These are phyloP conservation scores for Prinia subflava DNA, from an alignment of 2,113 vertebrate genomes.

Conservation along the genomic window DNA sequence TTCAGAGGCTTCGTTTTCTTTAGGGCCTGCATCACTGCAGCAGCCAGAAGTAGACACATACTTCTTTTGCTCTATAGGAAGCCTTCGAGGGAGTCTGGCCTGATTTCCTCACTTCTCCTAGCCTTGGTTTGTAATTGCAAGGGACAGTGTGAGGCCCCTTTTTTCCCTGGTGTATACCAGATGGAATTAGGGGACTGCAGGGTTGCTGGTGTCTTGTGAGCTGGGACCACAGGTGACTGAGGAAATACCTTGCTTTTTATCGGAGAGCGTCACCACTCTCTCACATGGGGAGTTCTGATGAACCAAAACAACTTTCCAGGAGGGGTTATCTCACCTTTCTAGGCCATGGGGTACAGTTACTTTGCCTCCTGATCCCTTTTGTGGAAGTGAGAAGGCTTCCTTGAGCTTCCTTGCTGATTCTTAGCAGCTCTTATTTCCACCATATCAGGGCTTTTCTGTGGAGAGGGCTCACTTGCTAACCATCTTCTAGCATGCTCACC, in stretches of 20 bases:
- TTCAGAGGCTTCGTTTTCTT: neutral
- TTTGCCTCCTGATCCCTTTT: neutral
- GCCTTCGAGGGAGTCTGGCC: neutral
- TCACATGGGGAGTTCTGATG: rapidly evolving
- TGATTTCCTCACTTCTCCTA: neutral
- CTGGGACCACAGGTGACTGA: neutral
- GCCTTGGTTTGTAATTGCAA: neutral
- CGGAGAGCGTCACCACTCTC: neutral
- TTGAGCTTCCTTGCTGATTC: neutral
- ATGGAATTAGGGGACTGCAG: neutral
- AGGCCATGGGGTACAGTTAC: neutral
- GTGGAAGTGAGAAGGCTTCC: neutral
- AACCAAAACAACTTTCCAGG: neutral
- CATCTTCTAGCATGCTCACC: neutral
- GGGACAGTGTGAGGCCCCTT: neutral
- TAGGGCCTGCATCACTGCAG: neutral
- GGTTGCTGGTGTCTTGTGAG: rapidly evolving
- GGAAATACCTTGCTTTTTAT: neutral
- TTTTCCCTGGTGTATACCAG: neutral
- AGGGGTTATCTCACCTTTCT: rapidly evolving
- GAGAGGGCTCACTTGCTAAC: neutral
- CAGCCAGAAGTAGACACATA: neutral
- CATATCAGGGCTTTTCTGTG: neutral
- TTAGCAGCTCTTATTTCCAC: neutral
- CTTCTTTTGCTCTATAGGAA: neutral